These are phyloP conservation scores for Muntiacus muntjak DNA, from an alignment of 2,113 vertebrate genomes.

Conservation along the genomic window DNA sequence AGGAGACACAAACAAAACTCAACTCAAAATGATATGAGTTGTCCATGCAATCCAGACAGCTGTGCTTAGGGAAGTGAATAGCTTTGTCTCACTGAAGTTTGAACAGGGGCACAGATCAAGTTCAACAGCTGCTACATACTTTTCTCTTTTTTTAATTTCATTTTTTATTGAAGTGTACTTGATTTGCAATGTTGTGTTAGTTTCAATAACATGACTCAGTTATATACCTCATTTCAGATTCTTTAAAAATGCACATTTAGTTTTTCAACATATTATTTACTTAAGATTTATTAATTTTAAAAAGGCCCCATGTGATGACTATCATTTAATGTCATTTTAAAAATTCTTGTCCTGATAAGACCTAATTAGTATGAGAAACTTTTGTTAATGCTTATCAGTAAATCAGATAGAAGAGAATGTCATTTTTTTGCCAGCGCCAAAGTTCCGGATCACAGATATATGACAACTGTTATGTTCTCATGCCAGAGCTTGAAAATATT, in stretches of 20 bases:
- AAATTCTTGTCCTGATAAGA: constrained; percentile 7
- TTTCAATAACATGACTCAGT: neutral
- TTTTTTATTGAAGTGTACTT: neutral
- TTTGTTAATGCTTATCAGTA: constrained; percentile 35
- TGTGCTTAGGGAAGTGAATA: too few relatives aligned
- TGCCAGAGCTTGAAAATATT: constrained; percentile 43
- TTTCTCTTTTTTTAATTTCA: neutral
- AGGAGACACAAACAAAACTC: neutral
- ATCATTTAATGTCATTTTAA: constrained; percentile 15
- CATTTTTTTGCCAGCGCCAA: constrained; percentile 19
- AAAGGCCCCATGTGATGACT: neutral
- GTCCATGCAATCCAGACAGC: too few relatives aligned
- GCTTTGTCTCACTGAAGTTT: neutral
- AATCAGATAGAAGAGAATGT: constrained; percentile 52
- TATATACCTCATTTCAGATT: neutral
- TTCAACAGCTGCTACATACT: neutral
- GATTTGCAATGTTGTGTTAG: neutral
- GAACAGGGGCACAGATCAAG: neutral
- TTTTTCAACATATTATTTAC: neutral
- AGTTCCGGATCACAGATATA: constrained; percentile 12
- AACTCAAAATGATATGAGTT: neutral
- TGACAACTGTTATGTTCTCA: constrained; percentile 14
- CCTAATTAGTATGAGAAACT: constrained; percentile 58
- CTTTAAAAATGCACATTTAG: neutral
- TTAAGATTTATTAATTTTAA: neutral